These are phyloP conservation scores for Epinephelus moara DNA, from an alignment of 2,113 vertebrate species.

Conservation along the genomic window DNA sequence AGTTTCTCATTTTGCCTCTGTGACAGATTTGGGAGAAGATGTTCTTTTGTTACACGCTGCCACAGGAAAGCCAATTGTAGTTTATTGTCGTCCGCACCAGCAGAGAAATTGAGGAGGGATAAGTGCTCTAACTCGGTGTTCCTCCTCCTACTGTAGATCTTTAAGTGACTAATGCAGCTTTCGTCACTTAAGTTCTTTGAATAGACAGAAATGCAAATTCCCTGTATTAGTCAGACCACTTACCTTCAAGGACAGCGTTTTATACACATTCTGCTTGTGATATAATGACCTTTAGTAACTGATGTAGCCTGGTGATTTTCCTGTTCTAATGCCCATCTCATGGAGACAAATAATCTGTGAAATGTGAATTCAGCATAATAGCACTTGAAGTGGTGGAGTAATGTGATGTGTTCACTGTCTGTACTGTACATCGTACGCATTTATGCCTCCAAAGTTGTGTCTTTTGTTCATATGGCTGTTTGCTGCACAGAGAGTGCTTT, in stretches of 20 bases:
- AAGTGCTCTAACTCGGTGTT: slow-evolving; percentile 16
- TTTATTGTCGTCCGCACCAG: slow-evolving; percentile 3
- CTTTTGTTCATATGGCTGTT: neutral
- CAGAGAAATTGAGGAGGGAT: slow-evolving; percentile 26
- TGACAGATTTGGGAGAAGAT: slow-evolving; percentile 33
- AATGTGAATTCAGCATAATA: neutral
- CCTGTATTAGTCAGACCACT: slow-evolving; percentile 9
- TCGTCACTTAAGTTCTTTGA: slow-evolving; percentile 21
- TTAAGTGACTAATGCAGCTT: slow-evolving; percentile 33
- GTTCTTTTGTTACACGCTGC: slow-evolving; percentile 12
- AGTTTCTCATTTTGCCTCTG: slow-evolving; percentile 7
- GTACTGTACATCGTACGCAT: neutral
- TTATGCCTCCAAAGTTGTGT: neutral
- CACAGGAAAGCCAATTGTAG: slow-evolving; percentile 19
- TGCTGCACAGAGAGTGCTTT: neutral
- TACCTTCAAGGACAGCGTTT: slow-evolving; percentile 3
- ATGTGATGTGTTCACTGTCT: neutral
- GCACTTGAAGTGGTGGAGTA: neutral
- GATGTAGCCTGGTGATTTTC: neutral
- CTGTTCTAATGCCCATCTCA: neutral
- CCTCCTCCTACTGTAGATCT: neutral
- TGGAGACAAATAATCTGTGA: neutral
- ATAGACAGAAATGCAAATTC: neutral
- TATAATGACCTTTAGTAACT: slow-evolving; percentile 26
- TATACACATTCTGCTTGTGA: neutral